Percentiles rank a stretch among this genome's conserved stretches.
Evolutionary conservation across 2,888 invertebrate genomes (phyloP).

Genomic region (Rhabditoides inermis): DNA sequence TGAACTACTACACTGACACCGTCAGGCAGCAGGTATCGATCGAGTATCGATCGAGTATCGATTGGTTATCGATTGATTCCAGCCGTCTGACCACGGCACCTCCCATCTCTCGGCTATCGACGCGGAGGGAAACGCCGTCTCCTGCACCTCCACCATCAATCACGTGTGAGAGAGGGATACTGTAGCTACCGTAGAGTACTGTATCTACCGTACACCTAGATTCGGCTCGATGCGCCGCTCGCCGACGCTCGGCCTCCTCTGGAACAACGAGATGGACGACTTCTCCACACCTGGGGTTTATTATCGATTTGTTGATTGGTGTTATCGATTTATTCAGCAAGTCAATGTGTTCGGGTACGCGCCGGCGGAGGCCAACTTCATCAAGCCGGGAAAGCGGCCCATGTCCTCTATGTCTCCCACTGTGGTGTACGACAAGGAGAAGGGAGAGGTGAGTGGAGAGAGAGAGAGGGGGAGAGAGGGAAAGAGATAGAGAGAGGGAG

Average conservation of each 20-base stretch:
- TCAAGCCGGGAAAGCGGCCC: conserved; percentile 72
- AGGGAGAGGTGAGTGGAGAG: conserved; percentile 62
- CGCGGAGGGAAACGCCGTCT: conserved; percentile 78
- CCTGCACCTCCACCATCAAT: conserved; percentile 81
- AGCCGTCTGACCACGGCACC: conserved; percentile 69
- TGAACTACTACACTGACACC: conserved; percentile 54
- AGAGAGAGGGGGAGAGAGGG: too few species aligned
- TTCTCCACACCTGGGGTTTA: conserved; percentile 61
- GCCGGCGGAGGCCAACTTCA: conserved; percentile 74
- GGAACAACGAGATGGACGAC: conserved; percentile 50
- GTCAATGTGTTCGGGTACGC: conserved; percentile 51
- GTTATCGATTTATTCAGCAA: too few species aligned
- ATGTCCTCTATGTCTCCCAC: conserved; percentile 82
- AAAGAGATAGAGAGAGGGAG: too few species aligned
- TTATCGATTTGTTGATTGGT: too few species aligned
- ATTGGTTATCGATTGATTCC: too few species aligned
- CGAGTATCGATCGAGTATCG: too few species aligned
- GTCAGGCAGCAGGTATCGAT: conserved; percentile 56
- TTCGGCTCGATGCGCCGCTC: conserved; percentile 43
- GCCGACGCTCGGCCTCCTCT: conserved; percentile 45
- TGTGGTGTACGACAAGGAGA: conserved; percentile 64
- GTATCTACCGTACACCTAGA: conserved; percentile 32
- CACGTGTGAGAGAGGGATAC: conserved; percentile 61
- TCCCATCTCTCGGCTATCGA: conserved; percentile 75
- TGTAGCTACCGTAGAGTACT: too few species aligned